Evolutionary conservation across 2,113 vertebrate species (phyloP), one percentile per base, ranked within the genome.

Genomic region (Brachionichthys hirsutus): DNA sequence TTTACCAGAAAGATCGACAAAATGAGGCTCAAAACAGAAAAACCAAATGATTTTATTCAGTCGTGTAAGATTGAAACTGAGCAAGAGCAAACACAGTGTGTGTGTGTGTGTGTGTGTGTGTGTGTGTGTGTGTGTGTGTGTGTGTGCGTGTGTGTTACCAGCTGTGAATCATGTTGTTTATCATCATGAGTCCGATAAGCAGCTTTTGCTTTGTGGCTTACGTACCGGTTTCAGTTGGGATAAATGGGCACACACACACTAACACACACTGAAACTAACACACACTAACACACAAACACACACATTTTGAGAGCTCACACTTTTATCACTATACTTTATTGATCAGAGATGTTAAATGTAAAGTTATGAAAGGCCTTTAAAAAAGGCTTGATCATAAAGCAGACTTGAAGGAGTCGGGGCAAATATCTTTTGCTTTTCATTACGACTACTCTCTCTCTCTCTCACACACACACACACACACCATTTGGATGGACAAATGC

Each of bases 141-240:
- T 16, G 53, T n/a, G 56, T 9, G 48, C 49, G 70, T 60, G 18
- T 66, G n/a, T 62, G 49, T 82, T 63, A 59, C 45, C 49, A 60
- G 57, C 67, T 78, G 62, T 66, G 74, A 54, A 54, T 67, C 50
- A 62, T 68, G 54, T 65, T 67, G 73, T 71, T 73, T 77, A 30
- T 48, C 52, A 44, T 61, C 53, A 67, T 73, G 65, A 73, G 35
- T 62, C 59, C 0, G 19, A 74, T 72, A 75, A 85, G 70, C 73
- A 67, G 70, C 62, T 87, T 81, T 73, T 53, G 56, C 38, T 24
- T 5, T 18, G 20, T 41, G 18, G 53, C 38, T 60, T 69, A 70
- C 22, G 30, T 70, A 62, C 61, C 9, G 2, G 9, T 53, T 70
- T 12, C 4, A 20, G 40, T 45, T 18, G 19, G 40, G 15, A 36